Evolutionary conservation across 1,140 invertebrate species (phyloP).

Genomic region (Glossosoma conforme): DNA sequence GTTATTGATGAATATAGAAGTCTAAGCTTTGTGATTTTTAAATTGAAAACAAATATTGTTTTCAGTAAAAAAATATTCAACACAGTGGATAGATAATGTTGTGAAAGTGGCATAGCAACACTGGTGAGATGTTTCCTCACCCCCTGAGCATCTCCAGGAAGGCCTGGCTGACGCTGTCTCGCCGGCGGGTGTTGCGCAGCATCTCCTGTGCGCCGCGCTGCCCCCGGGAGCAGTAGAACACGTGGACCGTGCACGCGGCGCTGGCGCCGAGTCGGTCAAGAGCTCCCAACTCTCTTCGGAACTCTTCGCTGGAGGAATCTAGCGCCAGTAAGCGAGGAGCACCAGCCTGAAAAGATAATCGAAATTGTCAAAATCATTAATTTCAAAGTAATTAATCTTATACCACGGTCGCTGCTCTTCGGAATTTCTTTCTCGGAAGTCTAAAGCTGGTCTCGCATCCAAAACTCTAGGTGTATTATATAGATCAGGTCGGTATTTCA

Average conservation of each 20-base stretch:
- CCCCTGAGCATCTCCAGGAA: constrained; percentile 42
- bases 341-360: constrained; percentile 30
- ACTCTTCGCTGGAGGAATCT: constrained; percentile 66
- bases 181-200: constrained; percentile 60
- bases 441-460: too few relatives aligned
- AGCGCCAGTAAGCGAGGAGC: constrained; percentile 69
- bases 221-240: constrained; percentile 86
- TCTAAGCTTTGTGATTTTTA: too few relatives aligned
- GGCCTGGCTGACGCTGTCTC: constrained; percentile 31
- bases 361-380: background rate
- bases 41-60: too few relatives aligned
- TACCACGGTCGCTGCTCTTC: too few relatives aligned
- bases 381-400: background rate
- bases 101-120: too few relatives aligned
- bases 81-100: too few relatives aligned
- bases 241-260: constrained; percentile 87
- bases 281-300: constrained; percentile 68
- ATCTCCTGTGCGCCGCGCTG: constrained; percentile 76
- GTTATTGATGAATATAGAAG: too few relatives aligned
- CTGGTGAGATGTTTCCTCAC: constrained; percentile 33
- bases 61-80: too few relatives aligned
- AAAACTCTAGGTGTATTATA: too few relatives aligned
- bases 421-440: too few relatives aligned
- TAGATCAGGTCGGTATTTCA: too few relatives aligned
- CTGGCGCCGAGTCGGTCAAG: constrained; percentile 75